Base-by-base conservation (phyloP, 2,113 vertebrate genomes). In the Anhinga rufa region DNA sequence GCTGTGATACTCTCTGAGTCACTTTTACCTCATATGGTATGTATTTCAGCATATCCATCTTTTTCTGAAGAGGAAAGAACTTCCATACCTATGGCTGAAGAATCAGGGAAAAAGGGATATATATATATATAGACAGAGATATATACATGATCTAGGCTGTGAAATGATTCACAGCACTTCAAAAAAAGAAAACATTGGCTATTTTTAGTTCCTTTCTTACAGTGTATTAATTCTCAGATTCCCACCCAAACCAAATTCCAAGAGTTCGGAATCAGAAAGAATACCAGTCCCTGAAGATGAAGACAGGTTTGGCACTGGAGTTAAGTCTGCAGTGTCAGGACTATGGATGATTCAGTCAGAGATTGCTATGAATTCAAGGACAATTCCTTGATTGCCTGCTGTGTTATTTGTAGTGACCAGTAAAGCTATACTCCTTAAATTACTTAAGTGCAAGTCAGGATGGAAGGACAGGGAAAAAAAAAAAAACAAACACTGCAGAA, bases 121-220 rank as follows among this genome's bases (percentile, higher is more conserved):
- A 49, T 20, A n/a, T 25, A 48, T 17, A n/a, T 12, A 58, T 15
- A 7, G 9, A 1, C 2, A 29, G 13, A 55, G 2, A n/a, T 0
- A 68, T 11, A 19, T 10, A 24, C 10, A 52, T 15, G 66, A 75
- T 55, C 61, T 10, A 40, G 85, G 72, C 64, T 92, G 77, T n/a
- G 83, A 88, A 93, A 90, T 81, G 36, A 93, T 70, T 90, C 94
- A 93, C 62, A 88, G 42, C n/a, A 18, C 46, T 52, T 84, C 82
- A 88, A 34, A 83, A 62, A 77, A 38, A 86, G 46, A 58, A 81
- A 77, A 58, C 5, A 20, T 0, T 21, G 60, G 17, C 14, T 88
- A 49, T 69, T 92, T 96, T 88, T 65, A 62, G 32, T 83, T 88
- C 49, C 17, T 72, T 85, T 84, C 38, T 40, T 40, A 12, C 64